Percentiles rank a stretch among this genome's conserved stretches.
phyloP scores from a whole-genome alignment of 2,888 invertebrate species.

The Macrophya alboannulata region DNA sequence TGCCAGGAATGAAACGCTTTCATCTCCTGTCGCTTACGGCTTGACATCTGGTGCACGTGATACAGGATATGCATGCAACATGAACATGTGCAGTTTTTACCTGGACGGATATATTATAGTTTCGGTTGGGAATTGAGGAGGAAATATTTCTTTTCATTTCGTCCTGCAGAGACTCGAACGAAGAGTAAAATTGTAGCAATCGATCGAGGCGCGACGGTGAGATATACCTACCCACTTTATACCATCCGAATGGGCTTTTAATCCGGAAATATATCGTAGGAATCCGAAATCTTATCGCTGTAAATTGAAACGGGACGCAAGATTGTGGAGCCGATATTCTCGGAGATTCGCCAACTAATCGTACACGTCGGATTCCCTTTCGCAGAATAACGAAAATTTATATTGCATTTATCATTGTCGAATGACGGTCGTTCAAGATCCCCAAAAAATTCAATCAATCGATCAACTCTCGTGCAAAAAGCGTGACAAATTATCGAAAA shows the following conservation, averaged over 20 bases:
- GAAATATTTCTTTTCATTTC: neutral
- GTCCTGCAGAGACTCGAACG: neutral
- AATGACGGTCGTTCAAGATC: neutral
- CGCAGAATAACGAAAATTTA: neutral
- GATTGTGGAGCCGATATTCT: conserved; percentile 39
- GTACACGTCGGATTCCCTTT: conserved; percentile 20
- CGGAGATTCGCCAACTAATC: conserved; percentile 52
- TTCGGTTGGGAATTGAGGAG: neutral
- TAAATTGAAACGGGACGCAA: conserved; percentile 53
- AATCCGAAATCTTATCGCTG: conserved; percentile 54
- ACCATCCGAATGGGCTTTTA: conserved; percentile 54
- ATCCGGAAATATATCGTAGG: conserved; percentile 54
- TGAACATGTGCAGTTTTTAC: neutral
- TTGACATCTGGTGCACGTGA: neutral
- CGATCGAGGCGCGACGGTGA: conserved; percentile 45
- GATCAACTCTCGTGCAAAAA: neutral
- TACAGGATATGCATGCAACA: neutral
- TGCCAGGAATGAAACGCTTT: conserved; percentile 5
- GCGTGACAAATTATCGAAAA: neutral
- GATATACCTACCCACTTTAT: conserved; percentile 40
- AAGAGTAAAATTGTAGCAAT: conserved; percentile 13
- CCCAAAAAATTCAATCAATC: neutral
- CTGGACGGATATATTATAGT: neutral
- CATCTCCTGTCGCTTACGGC: neutral
- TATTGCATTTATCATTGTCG: neutral